Evolutionary conservation across 2,113 vertebrate species (phyloP), one percentile per base, ranked within the genome.

Genomic region (Oostethus manadensis): DNA sequence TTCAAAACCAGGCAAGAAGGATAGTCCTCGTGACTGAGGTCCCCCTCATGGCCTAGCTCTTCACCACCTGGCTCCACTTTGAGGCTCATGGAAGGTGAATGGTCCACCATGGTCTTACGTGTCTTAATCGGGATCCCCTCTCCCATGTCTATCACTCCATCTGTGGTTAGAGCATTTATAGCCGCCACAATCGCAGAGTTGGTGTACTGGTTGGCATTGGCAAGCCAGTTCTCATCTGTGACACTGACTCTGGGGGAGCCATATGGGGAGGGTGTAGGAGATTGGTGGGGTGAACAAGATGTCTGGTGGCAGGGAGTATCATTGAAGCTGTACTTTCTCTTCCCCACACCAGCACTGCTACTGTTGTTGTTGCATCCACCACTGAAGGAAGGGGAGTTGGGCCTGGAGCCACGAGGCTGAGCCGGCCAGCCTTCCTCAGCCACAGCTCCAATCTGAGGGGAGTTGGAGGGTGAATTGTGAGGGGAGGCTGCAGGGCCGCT

Each of bases 161-260:
- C 96, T 0, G 96, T 98, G 87, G 93, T 96, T 22, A 98, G 92
- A 16, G 96, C 96, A 0, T 97, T 98, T 83, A 98, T 98, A 84
- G 96, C 96, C 0, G 94, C 96, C 0, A 98, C 95, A 0, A 98
- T 98, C 67, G 96, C 96, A 0, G 94, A 96, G 88, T 96, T 97
- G 82, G 96, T 95, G 73, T 96, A 97, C 84, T 97, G 95, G 69
- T 95, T 96, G 79, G 92, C 93, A 84, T 88, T 93, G 58, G 91
- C 90, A 20, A 94, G 88, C 96, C 96, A 97, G 0, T 81, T 92
- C 56, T 96, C 95, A 17, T 97, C 95, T 0, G 92, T 93, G 50
- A 94, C 80, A 1, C 94, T 96, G 73, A 95, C 87, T 14, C 93
- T 88, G 0, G 95, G 96, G 0, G 96, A 98, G 64, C 87, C 89